Conservation (phyloP, 2,113 vertebrate species). For the Vulpes vulpes region DNA sequence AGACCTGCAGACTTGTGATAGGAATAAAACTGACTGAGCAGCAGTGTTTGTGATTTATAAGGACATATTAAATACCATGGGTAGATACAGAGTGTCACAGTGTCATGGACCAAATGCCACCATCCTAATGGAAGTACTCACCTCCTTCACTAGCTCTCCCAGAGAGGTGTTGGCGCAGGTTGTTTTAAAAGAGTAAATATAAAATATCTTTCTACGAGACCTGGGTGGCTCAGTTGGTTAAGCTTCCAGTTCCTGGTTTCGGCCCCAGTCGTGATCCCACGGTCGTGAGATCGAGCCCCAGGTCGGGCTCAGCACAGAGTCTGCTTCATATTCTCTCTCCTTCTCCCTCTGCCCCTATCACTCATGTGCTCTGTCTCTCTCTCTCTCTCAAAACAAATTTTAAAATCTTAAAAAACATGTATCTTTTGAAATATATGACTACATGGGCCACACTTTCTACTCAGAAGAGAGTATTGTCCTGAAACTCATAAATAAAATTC, state of each 20-base stretch:
- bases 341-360: not conserved
- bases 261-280: not conserved
- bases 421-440: not conserved
- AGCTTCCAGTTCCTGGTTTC: not conserved
- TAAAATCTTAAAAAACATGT: not conserved
- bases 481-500: not conserved
- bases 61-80: not conserved
- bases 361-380: not conserved
- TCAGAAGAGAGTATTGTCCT: not conserved
- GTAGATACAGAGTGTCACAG: not conserved
- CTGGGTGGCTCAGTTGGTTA: not conserved
- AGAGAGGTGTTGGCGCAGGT: not conserved
- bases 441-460: not conserved
- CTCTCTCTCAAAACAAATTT: not conserved
- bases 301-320: not conserved
- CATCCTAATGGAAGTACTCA: no score
- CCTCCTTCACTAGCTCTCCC: not conserved
- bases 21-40: not conserved
- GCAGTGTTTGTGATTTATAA: not conserved
- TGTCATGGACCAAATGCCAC: not conserved
- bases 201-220: not conserved
- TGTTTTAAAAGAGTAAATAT: not conserved
- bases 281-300: not conserved
- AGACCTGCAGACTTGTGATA: not conserved
- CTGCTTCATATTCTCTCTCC: not conserved